Evolutionary conservation across 1,140 invertebrate species (phyloP).

Genomic region (Drosophila fuyamai): DNA sequence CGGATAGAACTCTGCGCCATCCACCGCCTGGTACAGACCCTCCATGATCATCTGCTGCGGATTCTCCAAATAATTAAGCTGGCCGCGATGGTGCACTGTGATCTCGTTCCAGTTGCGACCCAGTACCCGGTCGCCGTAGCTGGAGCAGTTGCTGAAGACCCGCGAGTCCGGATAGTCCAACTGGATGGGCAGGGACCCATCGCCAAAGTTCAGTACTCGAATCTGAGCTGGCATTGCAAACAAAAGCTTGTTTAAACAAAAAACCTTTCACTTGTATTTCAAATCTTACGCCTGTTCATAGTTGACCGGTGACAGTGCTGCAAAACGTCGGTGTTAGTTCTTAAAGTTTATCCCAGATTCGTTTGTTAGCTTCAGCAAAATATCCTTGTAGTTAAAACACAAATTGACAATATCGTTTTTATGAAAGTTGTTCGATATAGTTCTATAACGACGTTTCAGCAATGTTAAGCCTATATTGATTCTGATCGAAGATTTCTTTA

Average conservation of each 20-base stretch:
- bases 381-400: not conserved
- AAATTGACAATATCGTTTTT: no score
- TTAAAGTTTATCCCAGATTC: not conserved
- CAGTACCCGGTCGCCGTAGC: conserved; percentile 24
- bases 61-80: conserved; percentile 26
- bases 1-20: conserved; percentile 55
- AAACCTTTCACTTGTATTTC: not conserved
- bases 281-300: conserved; percentile 3
- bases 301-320: not conserved
- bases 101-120: conserved; percentile 59
- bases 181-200: conserved; percentile 36
- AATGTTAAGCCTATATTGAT: no score
- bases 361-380: not conserved
- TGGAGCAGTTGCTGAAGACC: conserved; percentile 35
- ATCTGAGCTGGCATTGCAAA: conserved; percentile 21
- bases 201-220: conserved; percentile 38
- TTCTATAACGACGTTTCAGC: no score
- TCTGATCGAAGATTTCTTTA: no score
- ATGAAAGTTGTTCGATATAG: no score
- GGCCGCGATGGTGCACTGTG: conserved; percentile 37
- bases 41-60: conserved; percentile 41
- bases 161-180: conserved; percentile 37
- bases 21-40: conserved; percentile 43
- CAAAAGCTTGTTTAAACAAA: no score
- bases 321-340: not conserved